These are phyloP conservation scores for Acheta domesticus DNA, from an alignment of 2,888 invertebrate species.

Conservation along the genomic window DNA sequence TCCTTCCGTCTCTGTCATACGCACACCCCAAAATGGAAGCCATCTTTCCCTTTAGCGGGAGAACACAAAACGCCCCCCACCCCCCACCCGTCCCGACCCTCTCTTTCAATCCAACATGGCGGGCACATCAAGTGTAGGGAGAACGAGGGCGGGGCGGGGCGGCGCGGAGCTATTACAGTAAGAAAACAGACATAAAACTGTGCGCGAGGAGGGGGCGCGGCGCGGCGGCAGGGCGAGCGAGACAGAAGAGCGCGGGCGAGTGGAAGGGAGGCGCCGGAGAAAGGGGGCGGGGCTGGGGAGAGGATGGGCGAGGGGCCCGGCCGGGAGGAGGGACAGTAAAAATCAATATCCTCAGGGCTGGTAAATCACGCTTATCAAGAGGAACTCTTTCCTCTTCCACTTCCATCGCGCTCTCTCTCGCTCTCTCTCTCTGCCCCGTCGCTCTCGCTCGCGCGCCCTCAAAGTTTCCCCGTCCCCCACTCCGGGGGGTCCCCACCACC, in stretches of 20 bases:
- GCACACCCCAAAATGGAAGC: constrained; percentile 36
- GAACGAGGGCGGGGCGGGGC: neutral
- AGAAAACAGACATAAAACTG: constrained; percentile 57
- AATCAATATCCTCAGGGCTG: constrained; percentile 64
- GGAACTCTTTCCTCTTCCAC: constrained; percentile 48
- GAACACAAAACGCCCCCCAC: constrained; percentile 39
- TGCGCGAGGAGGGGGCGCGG: constrained; percentile 50
- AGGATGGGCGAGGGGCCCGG: constrained; percentile 45
- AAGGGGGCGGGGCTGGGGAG: constrained; percentile 48
- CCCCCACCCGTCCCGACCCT: constrained; percentile 33
- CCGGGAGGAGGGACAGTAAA: constrained; percentile 42
- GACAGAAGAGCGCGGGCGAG: constrained; percentile 43
- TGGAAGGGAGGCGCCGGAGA: constrained; percentile 23
- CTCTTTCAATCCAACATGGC: constrained; percentile 50
- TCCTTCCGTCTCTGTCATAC: constrained; percentile 28
- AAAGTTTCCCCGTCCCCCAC: constrained; percentile 44
- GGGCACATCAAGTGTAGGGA: constrained; percentile 39
- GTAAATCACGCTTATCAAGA: constrained; percentile 67
- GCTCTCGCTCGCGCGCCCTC: constrained; percentile 22
- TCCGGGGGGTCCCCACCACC: constrained; percentile 52
- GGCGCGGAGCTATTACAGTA: constrained; percentile 53
- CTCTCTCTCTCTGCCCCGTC: neutral
- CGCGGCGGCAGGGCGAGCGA: constrained; percentile 45
- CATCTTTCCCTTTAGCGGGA: constrained; percentile 35
- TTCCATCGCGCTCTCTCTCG: constrained; percentile 38